Evolutionary conservation across 2,797 vertebrate species (phyloP).

Genomic region (Periophthalmus magnuspinnatus): DNA sequence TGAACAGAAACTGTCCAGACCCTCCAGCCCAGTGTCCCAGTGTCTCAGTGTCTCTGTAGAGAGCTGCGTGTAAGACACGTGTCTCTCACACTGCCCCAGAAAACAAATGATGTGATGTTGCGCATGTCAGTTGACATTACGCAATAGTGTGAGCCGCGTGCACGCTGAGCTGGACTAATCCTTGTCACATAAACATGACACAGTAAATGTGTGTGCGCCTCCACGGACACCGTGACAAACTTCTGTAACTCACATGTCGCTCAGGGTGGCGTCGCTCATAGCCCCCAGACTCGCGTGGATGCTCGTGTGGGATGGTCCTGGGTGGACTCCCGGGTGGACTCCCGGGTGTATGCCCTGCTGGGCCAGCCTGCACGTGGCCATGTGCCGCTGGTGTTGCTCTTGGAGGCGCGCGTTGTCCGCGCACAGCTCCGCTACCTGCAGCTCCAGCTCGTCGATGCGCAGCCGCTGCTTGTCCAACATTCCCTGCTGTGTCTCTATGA

Average conservation of each 20-base stretch:
- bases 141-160: constrained; percentile 39
- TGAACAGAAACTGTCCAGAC: constrained; percentile 11
- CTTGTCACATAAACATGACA: constrained; percentile 15
- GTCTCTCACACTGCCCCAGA: neutral
- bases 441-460: constrained; percentile 92
- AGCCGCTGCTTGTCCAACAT: constrained; percentile 90
- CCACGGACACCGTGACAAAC: neutral
- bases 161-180: constrained; percentile 27
- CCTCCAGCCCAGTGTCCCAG: too few relatives aligned
- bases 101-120: neutral
- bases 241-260: constrained; percentile 84
- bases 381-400: constrained; percentile 90
- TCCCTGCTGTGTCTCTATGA: constrained; percentile 94
- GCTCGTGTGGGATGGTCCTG: neutral
- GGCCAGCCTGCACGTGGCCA: constrained; percentile 85
- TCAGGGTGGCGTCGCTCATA: constrained; percentile 80
- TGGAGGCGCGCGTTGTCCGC: constrained; percentile 86
- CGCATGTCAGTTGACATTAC: constrained; percentile 38
- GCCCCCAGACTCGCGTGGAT: constrained; percentile 64
- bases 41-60: neutral
- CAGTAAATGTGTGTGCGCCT: neutral
- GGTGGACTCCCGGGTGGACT: constrained; percentile 1
- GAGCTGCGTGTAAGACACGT: neutral
- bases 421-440: constrained; percentile 89
- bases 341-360: constrained; percentile 69